Percentiles rank a stretch among this genome's conserved stretches.
These are phyloP conservation scores for Eubasilissa regina DNA, from an alignment of 1,140 invertebrate genomes.

Conservation along the genomic window DNA sequence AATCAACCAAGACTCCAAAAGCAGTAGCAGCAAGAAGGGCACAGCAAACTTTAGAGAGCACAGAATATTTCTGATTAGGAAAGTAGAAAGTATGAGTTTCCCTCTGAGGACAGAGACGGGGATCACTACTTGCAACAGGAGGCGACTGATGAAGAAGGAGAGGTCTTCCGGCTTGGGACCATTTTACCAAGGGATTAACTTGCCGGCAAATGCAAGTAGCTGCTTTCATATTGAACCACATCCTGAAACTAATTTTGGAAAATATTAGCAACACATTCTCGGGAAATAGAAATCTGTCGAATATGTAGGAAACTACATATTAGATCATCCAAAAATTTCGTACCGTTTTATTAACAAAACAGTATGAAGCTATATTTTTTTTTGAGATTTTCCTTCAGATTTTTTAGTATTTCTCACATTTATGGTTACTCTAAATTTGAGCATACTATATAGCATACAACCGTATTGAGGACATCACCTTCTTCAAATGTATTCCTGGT, in stretches of 20 bases:
- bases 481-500: no score
- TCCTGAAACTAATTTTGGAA: slow-evolving; percentile 31
- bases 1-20: slow-evolving; percentile 51
- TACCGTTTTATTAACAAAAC: neutral
- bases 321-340: neutral
- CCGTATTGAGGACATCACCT: no score
- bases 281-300: neutral
- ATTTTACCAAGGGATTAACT: slow-evolving; percentile 38
- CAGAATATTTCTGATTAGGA: slow-evolving; percentile 3
- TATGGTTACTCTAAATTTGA: neutral
- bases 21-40: slow-evolving; percentile 46
- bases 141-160: slow-evolving; percentile 33
- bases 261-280: neutral
- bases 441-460: no score
- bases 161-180: slow-evolving; percentile 39
- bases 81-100: slow-evolving; percentile 43
- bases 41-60: slow-evolving; percentile 50
- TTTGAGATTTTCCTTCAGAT: neutral
- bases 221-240: slow-evolving; percentile 54
- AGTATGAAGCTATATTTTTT: neutral
- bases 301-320: neutral
- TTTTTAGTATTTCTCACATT: neutral
- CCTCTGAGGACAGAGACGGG: slow-evolving; percentile 26
- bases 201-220: slow-evolving; percentile 52
- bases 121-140: neutral